Evolutionary conservation across 2,797 vertebrate genomes (phyloP).

Genomic region (Alosa sapidissima): DNA sequence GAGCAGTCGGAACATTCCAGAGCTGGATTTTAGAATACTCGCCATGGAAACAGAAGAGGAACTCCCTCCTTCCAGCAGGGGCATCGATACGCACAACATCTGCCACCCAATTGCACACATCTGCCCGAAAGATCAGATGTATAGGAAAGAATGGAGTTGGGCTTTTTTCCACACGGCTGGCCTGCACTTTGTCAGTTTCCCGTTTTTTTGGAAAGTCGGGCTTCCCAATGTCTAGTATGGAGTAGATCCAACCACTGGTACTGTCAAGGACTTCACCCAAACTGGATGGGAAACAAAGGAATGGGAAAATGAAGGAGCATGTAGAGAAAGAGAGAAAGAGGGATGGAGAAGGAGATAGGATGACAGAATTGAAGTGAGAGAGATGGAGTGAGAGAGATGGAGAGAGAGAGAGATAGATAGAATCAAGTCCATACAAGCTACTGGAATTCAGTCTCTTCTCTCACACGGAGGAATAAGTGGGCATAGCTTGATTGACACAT

Average conservation of each 20-base stretch:
- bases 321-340: conserved; percentile 12
- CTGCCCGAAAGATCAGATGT: conserved; percentile 49
- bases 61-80: neutral
- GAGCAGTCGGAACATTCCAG: neutral
- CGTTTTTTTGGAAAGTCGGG: conserved; percentile 9
- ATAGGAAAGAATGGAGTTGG: conserved; percentile 42
- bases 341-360: neutral
- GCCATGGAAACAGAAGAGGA: neutral
- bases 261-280: neutral
- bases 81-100: conserved; percentile 36
- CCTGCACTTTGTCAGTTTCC: conserved; percentile 22
- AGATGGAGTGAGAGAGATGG: neutral
- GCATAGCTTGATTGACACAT: conserved; percentile 37
- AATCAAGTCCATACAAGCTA: conserved; percentile 69
- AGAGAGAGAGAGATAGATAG: conserved; percentile 47
- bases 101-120: conserved; percentile 43
- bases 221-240: neutral
- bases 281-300: conserved; percentile 2
- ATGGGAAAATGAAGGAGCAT: neutral
- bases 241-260: neutral
- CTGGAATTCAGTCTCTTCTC: conserved; percentile 64
- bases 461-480: conserved; percentile 52
- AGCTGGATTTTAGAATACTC: conserved; percentile 8
- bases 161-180: conserved; percentile 36
- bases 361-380: conserved; percentile 2